Evolutionary conservation across 30 jellyfish, hydroid and myxozoan genomes (phyloP).

Genomic region (Cassiopea xamachana): DNA sequence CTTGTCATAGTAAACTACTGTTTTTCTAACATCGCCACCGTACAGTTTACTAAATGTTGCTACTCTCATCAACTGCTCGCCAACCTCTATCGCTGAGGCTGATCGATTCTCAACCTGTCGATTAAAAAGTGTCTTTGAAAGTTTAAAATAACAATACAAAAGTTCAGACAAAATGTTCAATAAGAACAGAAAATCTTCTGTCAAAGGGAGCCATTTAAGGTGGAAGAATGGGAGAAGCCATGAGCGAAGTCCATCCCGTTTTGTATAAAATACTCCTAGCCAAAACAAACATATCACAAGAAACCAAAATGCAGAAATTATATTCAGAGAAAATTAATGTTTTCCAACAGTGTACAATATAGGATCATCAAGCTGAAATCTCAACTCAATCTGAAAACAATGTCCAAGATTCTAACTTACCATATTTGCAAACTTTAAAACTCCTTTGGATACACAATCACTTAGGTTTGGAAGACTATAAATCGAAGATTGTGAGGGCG

Average conservation of each 20-base stretch:
- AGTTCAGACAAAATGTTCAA: too few relatives aligned
- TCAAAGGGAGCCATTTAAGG: too few relatives aligned
- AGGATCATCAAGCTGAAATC: too few relatives aligned
- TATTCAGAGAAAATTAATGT: too few relatives aligned
- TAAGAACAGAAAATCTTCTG: too few relatives aligned
- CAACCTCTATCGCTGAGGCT: slow-evolving; percentile 13
- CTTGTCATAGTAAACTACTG: slow-evolving; percentile 20
- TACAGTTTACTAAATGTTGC: slow-evolving; percentile 27
- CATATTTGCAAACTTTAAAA: slow-evolving; percentile 41
- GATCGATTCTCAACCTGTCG: slow-evolving; percentile 41
- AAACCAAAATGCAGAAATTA: too few relatives aligned
- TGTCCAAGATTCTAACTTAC: slow-evolving; percentile 17
- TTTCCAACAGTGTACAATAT: too few relatives aligned
- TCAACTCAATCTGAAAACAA: too few relatives aligned
- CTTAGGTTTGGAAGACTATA: slow-evolving; percentile 68
- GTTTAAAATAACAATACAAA: neutral
- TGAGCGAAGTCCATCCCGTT: too few relatives aligned
- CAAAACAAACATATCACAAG: too few relatives aligned
- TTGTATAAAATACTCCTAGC: too few relatives aligned
- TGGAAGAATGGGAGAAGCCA: too few relatives aligned
- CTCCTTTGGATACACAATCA: slow-evolving; percentile 66
- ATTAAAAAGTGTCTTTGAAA: neutral
- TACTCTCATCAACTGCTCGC: slow-evolving; percentile 32
- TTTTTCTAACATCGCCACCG: slow-evolving; percentile 75
- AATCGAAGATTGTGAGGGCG: slow-evolving; percentile 8